Evolutionary conservation across 2,888 invertebrate genomes (phyloP), one percentile per base, ranked within the genome.

Genomic region (Acleris holmiana): DNA sequence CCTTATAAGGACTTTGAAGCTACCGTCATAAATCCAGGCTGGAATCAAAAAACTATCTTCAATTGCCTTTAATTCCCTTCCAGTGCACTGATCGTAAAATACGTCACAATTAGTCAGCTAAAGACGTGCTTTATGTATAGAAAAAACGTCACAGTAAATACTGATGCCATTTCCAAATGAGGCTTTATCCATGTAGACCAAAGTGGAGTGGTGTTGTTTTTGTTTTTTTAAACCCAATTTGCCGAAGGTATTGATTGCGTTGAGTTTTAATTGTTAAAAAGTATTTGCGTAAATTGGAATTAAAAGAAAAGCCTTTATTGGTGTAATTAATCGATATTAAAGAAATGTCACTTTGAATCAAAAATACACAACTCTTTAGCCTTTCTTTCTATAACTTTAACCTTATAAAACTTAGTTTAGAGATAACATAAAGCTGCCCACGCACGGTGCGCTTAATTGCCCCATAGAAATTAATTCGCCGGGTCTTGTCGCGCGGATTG

Each of bases 71-170:
- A 88, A 89, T 86, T 85, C 82, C 74, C 74, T 75, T 75, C 74
- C 80, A 72, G 77, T 76, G 81, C 76, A 71, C 70, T 71, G 82
- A 76, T 88, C 88, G 86, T 90, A 89, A 89, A 88, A 83, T 85
- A 86, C 85, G 80, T 83, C 84, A 86, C 89, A 91, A 90, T 91
- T 90, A 90, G 88, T 89, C 87, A 80, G 79, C 76, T 78, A 80
- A 82, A 83, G 80, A 78, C 80, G 76, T 72, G 77, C 71, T 82
- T 85, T 84, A 83, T 84, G 82, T 83, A 78, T 82, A 80, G 74
- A 77, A 84, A 86, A 84, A 83, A 76, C 71, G 68, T 69, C 67
- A 69, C 71, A 67, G 70, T 76, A 78, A 75, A 76, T 76, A 68
- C 70, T 76, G 79, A 78, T 77, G 84, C 85, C 77, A 75, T 82